Base-by-base conservation (phyloP, 37 sponge, comb jelly and placozoan genomes). In the Aplysina aerophoba region DNA sequence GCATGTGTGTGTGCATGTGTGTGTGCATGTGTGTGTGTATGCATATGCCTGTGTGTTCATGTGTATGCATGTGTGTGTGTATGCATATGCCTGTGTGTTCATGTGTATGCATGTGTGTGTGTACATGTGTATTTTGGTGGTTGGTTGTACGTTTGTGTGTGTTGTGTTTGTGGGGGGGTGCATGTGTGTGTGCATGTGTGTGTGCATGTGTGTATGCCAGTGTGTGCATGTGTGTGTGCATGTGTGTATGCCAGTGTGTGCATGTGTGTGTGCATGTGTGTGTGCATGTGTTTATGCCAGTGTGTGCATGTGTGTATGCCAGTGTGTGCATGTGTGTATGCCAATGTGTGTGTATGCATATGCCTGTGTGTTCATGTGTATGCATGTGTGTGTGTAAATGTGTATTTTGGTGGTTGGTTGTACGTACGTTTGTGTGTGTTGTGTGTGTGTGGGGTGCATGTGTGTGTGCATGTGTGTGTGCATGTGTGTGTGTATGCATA, bases 91-190 rank as follows among this genome's bases (percentile, higher is more conserved):
- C 5, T 25, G 66, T 8, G 66, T 64, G 66, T 64, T 4, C 28
- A 30, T 64, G 66, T 64, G 66, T n/a, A n/a, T n/a, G n/a, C 30
- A 30, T 64, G 66, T 64, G 66, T 64, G 66, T 64, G 66, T 64
- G 66, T 64, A 30, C 30, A 30, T 64, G 66, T 64, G 66, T 64
- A 30, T 8, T 25, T 64, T 8, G 3, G 3, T 25, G 27, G 30
- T n/a, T n/a, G n/a, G n/a, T n/a, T n/a, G n/a, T n/a, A n/a, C n/a
- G 19, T 15, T 20, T 69, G 72, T 69, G 72, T 30, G 34, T 69
- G 24, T 22, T n/a, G 50, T 44, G 50, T 44, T 3, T 44, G 50
- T 44, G n/a, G n/a, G n/a, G n/a, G n/a, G n/a, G n/a, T n/a, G n/a
- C n/a, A n/a, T n/a, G n/a, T n/a, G n/a, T 44, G 50, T 44, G 50